A percentile compares a stretch with the other conserved stretches of the same genome.
phyloP scores from a whole-genome alignment of 2,113 vertebrate genomes.

The Okapia johnstoni region DNA sequence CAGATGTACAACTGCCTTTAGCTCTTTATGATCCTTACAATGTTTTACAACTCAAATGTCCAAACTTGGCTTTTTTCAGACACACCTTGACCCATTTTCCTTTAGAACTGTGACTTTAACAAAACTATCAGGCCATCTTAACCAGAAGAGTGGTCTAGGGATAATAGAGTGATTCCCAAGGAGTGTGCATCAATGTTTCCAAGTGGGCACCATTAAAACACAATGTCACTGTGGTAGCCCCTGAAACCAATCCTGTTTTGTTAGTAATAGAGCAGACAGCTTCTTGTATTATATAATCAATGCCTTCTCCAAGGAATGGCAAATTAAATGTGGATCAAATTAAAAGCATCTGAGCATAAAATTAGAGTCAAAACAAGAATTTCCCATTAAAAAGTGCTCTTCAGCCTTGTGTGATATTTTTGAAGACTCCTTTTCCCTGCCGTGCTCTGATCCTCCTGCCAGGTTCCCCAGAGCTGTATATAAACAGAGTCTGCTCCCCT shows the following conservation, averaged over 20 bases:
- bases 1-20: not conserved
- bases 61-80: not conserved
- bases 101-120: conserved; percentile 11
- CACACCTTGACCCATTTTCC: not conserved
- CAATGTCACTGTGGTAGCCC: not conserved
- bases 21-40: not conserved
- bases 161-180: not conserved
- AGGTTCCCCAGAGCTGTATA: not conserved
- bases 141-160: not conserved
- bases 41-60: not conserved
- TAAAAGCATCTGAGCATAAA: conserved; percentile 75
- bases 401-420: conserved; percentile 47
- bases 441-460: conserved; percentile 7
- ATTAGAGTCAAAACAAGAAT: conserved; percentile 69
- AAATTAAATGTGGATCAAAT: conserved; percentile 73
- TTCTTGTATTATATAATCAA: conserved; percentile 53
- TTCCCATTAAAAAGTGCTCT: conserved; percentile 68
- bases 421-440: conserved; percentile 9
- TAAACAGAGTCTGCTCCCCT: conserved; percentile 9
- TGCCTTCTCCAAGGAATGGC: conserved; percentile 59
- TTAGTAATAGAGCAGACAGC: conserved; percentile 47
- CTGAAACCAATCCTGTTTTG: conserved; percentile 12
- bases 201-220: not conserved
- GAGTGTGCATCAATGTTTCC: not conserved
- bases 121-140: not conserved